Percentiles rank a stretch among this genome's conserved stretches.
These are phyloP conservation scores for Calcarius ornatus DNA, from an alignment of 2,113 vertebrate species.

Conservation along the genomic window DNA sequence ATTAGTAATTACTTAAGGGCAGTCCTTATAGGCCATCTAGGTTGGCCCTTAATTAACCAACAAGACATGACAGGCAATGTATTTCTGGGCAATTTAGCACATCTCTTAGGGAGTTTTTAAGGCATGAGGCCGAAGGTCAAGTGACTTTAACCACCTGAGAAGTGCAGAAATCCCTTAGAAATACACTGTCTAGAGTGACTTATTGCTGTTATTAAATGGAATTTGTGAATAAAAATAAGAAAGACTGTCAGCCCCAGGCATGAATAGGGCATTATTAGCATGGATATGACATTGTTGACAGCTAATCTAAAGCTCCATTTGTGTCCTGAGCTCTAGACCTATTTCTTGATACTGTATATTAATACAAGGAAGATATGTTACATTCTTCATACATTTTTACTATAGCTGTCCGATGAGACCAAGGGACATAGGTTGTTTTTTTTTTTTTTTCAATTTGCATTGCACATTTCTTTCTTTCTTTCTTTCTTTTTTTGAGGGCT, in stretches of 20 bases:
- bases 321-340: slow-evolving; percentile 5
- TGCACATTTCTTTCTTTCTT: background rate
- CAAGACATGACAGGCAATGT: slow-evolving; percentile 74
- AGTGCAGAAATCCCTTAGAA: slow-evolving; percentile 72
- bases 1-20: slow-evolving; percentile 70
- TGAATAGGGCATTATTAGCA: slow-evolving; percentile 40
- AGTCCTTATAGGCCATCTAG: slow-evolving; percentile 62
- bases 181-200: slow-evolving; percentile 66
- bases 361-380: background rate
- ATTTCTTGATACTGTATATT: slow-evolving; percentile 5
- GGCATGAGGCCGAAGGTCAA: slow-evolving; percentile 72
- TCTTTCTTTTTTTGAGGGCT: background rate
- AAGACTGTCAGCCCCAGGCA: slow-evolving; percentile 63
- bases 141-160: slow-evolving; percentile 76
- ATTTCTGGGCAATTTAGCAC: slow-evolving; percentile 78
- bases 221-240: slow-evolving; percentile 66
- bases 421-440: background rate
- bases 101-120: slow-evolving; percentile 75
- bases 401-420: background rate
- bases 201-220: slow-evolving; percentile 65
- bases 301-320: slow-evolving; percentile 61
- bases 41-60: slow-evolving; percentile 77
- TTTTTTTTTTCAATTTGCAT: background rate
- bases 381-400: background rate
- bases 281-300: slow-evolving; percentile 62